Conservation (phyloP, 2,113 vertebrate genomes). For the Phrynosoma blainvillii region DNA sequence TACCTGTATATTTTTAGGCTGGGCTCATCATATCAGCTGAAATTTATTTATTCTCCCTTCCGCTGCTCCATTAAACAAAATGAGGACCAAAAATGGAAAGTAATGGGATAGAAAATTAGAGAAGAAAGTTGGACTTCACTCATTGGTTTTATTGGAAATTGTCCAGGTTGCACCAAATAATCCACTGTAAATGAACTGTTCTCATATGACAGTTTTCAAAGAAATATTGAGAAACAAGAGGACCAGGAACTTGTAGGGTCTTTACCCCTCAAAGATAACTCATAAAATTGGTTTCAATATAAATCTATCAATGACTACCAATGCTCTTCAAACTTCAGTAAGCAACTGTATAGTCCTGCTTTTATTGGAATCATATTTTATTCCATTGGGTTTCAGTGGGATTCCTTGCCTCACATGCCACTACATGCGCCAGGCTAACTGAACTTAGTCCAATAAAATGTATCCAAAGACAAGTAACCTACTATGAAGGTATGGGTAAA, state of each 20-base stretch:
- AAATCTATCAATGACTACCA: not conserved
- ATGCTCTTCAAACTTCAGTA: not conserved
- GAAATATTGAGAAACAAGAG: not conserved
- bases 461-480: not conserved
- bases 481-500: not conserved
- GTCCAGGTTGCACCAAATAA: not conserved
- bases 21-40: no score
- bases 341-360: not conserved
- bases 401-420: not conserved
- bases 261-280: not conserved
- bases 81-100: not conserved
- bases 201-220: not conserved
- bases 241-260: not conserved
- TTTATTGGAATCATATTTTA: not conserved
- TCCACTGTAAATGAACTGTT: not conserved
- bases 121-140: not conserved
- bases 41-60: no score
- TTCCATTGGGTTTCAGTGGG: not conserved
- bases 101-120: not conserved
- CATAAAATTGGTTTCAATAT: not conserved
- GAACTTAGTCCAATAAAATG: conserved; percentile 12
- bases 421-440: not conserved
- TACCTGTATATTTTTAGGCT: no score
- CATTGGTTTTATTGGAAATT: not conserved
- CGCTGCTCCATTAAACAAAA: no score